Evolutionary conservation across 2,888 invertebrate species (phyloP).

Genomic region (Sipha maydis): DNA sequence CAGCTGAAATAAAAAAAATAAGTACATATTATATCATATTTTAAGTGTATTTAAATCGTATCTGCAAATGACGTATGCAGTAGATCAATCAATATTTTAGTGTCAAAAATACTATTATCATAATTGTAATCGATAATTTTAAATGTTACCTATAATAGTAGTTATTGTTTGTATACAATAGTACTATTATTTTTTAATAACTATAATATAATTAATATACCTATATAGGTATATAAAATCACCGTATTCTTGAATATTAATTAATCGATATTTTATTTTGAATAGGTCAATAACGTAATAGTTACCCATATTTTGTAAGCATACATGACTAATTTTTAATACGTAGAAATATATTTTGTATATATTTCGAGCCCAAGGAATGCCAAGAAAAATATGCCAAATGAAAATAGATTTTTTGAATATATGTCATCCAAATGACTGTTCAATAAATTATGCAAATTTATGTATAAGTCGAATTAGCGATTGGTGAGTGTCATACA

Average conservation of each 20-base stretch:
- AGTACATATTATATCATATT: too few relatives aligned
- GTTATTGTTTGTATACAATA: too few relatives aligned
- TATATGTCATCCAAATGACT: constrained; percentile 18
- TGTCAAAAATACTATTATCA: too few relatives aligned
- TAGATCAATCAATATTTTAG: too few relatives aligned
- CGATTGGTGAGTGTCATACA: not conserved
- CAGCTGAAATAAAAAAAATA: too few relatives aligned
- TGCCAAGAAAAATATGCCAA: not conserved
- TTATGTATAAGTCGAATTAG: constrained; percentile 34
- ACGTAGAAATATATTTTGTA: not conserved
- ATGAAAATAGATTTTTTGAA: constrained; percentile 18
- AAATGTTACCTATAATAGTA: too few relatives aligned
- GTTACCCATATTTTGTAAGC: not conserved
- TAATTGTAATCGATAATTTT: too few relatives aligned
- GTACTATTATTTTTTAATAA: too few relatives aligned
- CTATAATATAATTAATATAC: too few relatives aligned
- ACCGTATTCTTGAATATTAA: not conserved
- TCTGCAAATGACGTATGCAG: too few relatives aligned
- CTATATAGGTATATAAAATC: too few relatives aligned
- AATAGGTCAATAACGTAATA: constrained; percentile 18
- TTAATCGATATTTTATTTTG: constrained; percentile 19
- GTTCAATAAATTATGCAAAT: constrained; percentile 35
- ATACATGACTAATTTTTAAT: constrained; percentile 15
- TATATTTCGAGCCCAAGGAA: not conserved
- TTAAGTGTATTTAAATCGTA: too few relatives aligned